Evolutionary conservation across 1,140 invertebrate species (phyloP), one percentile per base, ranked within the genome.

Genomic region (Aphelenchoides fujianensis): DNA sequence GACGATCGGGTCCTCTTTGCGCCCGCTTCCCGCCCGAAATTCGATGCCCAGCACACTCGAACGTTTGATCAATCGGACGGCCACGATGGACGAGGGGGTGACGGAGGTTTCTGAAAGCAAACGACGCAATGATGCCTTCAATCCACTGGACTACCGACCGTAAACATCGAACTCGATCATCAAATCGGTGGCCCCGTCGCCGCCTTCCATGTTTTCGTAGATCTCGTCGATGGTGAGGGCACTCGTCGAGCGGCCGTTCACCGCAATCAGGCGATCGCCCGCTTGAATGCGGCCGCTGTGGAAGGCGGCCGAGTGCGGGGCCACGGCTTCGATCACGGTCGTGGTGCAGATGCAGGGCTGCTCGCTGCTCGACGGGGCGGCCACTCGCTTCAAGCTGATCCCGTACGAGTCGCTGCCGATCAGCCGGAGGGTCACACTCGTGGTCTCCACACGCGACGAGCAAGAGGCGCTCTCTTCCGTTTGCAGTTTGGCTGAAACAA

Each of bases 131-230:
- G n/a, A n/a, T n/a, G n/a, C n/a, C n/a, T n/a, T n/a, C n/a, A 27
- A 27, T n/a, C 28, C n/a, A n/a, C n/a, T 2, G 1, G 1, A 59
- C 2, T 2, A 19, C 16, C 28, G 37, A 66, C 63, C 63, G 36
- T 66, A 66, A 3, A 66, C 63, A 66, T 66, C 63, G 31, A 66
- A 66, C 7, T 66, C 63, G 12, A 66, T 1, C 9, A 12, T 30
- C 63, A 66, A 36, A 1, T 66, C 36, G 16, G 31, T 37, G 16
- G 12, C 32, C 28, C 27, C n/a, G 36, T 12, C 32, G 1, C 12
- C n/a, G 27, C n/a, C 19, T 16, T 66, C 63, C 19, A 66, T 41
- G n/a, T 41, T 66, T 3, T 34, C 31, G 32, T 32, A 66, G 2
- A 37, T 37, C 31, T 66, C 32, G 12, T 66, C 63, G 3, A 66